These are phyloP conservation scores for Axea sp. DNA, from an alignment of 2,888 invertebrate species.

Conservation along the genomic window DNA sequence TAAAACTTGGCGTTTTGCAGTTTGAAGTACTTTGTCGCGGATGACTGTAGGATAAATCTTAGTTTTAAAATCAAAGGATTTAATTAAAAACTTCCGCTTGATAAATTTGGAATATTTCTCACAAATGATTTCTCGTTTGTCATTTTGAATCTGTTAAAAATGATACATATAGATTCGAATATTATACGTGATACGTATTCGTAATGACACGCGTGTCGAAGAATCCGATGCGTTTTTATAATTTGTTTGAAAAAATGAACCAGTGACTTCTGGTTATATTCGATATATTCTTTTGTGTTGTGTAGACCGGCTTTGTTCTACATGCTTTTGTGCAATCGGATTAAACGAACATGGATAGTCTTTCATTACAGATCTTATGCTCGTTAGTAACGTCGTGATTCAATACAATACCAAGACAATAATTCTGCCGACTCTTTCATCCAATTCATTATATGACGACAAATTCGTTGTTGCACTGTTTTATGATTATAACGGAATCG, in stretches of 20 bases:
- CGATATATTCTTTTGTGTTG: conserved; percentile 12
- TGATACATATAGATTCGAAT: no score
- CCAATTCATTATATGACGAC: conserved; percentile 44
- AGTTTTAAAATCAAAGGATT: not conserved
- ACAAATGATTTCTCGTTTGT: no score
- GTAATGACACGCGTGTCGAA: no score
- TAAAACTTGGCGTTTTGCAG: conserved; percentile 2
- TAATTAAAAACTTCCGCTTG: not conserved
- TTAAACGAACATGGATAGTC: conserved; percentile 52
- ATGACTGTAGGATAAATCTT: not conserved
- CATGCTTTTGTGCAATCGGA: conserved; percentile 41
- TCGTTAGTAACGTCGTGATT: conserved; percentile 47
- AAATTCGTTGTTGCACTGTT: conserved; percentile 33
- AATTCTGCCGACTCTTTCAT: conserved; percentile 38
- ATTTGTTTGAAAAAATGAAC: not conserved
- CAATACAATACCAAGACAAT: conserved; percentile 45
- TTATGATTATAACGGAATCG: conserved; percentile 25
- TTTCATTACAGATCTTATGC: conserved; percentile 51
- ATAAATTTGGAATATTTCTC: no score
- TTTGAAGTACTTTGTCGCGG: not conserved
- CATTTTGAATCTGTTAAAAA: no score
- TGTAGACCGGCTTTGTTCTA: conserved; percentile 25
- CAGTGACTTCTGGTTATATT: not conserved
- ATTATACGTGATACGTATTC: no score
- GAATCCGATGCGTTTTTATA: no score